Evolutionary conservation across 1,140 invertebrate species (phyloP).

Genomic region (Papilio machaon): DNA sequence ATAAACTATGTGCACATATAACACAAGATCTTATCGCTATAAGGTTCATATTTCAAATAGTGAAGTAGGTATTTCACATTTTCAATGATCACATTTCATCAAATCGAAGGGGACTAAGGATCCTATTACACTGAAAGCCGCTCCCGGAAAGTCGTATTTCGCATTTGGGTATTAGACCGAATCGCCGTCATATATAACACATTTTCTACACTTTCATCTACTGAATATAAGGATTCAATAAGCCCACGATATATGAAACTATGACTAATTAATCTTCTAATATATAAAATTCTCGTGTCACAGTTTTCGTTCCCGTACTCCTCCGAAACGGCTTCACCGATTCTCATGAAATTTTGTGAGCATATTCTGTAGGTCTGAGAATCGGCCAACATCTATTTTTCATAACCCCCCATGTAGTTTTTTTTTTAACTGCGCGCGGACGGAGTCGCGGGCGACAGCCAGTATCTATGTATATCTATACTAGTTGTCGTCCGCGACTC

Average conservation of each 20-base stretch:
- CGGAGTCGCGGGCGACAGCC: no score
- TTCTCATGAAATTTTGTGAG: no score
- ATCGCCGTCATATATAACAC: constrained; percentile 12
- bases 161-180: constrained; percentile 13
- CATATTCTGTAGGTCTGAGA: no score
- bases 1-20: neutral
- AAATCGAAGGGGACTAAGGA: constrained; percentile 19
- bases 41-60: neutral
- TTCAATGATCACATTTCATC: constrained; percentile 25
- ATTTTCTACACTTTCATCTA: constrained; percentile 18
- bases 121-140: constrained; percentile 22
- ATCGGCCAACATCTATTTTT: no score
- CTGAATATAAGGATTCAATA: constrained; percentile 9
- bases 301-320: no score
- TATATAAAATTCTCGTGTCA: no score
- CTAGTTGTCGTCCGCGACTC: no score
- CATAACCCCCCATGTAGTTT: no score
- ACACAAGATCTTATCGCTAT: neutral
- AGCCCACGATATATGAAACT: neutral
- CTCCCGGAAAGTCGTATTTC: constrained; percentile 20
- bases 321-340: no score
- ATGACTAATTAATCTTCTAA: neutral
- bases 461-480: neutral
- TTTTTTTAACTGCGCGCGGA: no score
- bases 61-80: constrained; percentile 14